phyloP scores from a whole-genome alignment of 2,888 invertebrate genomes.

The Creontiades dilutus region DNA sequence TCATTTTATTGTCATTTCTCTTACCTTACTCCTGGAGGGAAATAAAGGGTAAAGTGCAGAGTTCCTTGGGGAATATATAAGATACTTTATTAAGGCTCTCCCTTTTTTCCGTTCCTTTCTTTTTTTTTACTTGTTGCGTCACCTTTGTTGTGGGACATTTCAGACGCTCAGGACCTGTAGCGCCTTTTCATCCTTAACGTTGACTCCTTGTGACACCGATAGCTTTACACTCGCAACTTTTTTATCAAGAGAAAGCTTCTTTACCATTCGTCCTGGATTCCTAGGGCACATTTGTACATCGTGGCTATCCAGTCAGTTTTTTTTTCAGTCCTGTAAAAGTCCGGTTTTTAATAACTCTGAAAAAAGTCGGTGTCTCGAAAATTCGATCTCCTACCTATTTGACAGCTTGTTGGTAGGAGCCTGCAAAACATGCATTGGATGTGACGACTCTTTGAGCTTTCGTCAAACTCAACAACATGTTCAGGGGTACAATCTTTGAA shows the following conservation, averaged over 20 bases:
- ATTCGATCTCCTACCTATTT: background rate
- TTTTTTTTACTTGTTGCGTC: conserved; percentile 24
- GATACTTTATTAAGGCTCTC: conserved; percentile 14
- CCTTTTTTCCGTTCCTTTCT: background rate
- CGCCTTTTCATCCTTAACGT: conserved; percentile 7
- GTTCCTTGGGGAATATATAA: conserved; percentile 5
- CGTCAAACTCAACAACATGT: too few species aligned
- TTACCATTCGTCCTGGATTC: background rate
- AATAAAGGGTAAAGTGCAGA: conserved; percentile 10
- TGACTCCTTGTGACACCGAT: background rate
- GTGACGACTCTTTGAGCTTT: too few species aligned
- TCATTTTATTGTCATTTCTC: background rate
- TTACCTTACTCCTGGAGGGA: background rate
- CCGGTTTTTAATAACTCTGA: background rate
- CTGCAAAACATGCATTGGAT: too few species aligned
- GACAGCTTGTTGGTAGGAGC: background rate
- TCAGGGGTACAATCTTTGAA: too few species aligned
- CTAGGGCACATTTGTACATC: background rate
- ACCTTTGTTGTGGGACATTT: conserved; percentile 22
- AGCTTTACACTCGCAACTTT: background rate
- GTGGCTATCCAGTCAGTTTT: background rate
- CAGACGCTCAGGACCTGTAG: conserved; percentile 11
- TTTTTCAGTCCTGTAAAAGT: background rate
- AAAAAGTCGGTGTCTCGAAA: background rate
- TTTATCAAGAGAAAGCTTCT: background rate